Conservation (phyloP, 2,113 vertebrate species). For the Saguinus imperator region DNA sequence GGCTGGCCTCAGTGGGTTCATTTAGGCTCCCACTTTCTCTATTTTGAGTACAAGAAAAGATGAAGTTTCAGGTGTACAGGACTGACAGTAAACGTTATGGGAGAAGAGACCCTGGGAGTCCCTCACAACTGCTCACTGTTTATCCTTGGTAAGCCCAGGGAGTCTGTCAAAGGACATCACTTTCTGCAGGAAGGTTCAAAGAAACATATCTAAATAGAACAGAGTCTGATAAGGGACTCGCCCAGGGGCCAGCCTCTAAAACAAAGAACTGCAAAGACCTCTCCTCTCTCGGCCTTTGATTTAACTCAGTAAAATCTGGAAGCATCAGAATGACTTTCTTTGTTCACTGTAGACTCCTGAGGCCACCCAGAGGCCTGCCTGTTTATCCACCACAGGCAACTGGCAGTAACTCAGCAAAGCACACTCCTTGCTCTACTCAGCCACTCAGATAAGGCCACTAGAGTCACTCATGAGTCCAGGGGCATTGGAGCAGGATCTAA, state of each 20-base stretch:
- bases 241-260: background rate
- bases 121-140: background rate
- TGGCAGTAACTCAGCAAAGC: background rate
- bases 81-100: background rate
- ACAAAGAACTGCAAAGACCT: background rate
- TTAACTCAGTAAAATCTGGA: slow-evolving; percentile 9
- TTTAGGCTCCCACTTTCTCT: background rate
- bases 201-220: background rate
- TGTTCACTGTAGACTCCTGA: background rate
- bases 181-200: background rate
- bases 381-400: background rate
- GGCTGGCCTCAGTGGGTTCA: background rate
- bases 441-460: background rate
- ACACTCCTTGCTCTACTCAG: background rate
- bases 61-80: too few relatives aligned
- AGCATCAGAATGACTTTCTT: background rate
- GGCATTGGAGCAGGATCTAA: too few relatives aligned
- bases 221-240: background rate
- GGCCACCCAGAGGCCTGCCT: background rate
- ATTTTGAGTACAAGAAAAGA: background rate
- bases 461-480: too few relatives aligned
- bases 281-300: background rate
- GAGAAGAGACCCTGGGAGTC: background rate
- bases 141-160: background rate
- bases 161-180: background rate